phyloP scores from a whole-genome alignment of 2,888 invertebrate species.

The Icerya purchasi region DNA sequence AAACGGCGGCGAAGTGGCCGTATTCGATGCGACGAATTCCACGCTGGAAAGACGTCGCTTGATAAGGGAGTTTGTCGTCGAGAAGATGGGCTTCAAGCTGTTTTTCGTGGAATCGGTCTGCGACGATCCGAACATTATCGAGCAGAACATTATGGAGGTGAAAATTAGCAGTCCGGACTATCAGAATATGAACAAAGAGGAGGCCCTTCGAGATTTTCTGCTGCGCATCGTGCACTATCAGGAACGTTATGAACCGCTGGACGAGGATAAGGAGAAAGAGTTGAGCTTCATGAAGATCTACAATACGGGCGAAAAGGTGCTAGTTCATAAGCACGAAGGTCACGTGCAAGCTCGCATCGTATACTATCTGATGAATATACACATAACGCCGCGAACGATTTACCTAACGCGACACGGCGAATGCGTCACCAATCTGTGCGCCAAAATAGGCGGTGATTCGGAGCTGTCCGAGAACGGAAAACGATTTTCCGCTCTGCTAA shows the following conservation, averaged over 20 bases:
- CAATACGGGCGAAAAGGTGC: conserved; percentile 74
- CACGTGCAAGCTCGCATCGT: conserved; percentile 95
- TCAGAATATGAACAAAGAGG: conserved; percentile 76
- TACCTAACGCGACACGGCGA: conserved; percentile 96
- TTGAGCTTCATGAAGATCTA: conserved; percentile 92
- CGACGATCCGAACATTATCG: conserved; percentile 85
- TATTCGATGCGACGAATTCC: conserved; percentile 98
- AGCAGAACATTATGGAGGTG: conserved; percentile 89
- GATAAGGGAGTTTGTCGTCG: conserved; percentile 70
- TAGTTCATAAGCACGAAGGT: conserved; percentile 84
- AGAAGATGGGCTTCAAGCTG: conserved; percentile 77
- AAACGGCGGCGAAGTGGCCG: conserved; percentile 87
- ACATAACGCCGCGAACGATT: conserved; percentile 90
- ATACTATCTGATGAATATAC: conserved; percentile 98
- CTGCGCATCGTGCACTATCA: conserved; percentile 88
- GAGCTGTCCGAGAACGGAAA: conserved; percentile 54
- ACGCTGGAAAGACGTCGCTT: conserved; percentile 71
- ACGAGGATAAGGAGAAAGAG: conserved; percentile 61
- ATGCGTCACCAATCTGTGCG: conserved; percentile 75
- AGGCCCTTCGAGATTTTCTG: conserved; percentile 62
- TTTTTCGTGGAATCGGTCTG: conserved; percentile 98
- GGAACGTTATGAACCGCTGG: conserved; percentile 73
- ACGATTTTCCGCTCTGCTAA: conserved; percentile 53
- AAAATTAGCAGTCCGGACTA: conserved; percentile 98
- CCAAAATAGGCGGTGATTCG: conserved; percentile 90